These are phyloP conservation scores for Tinamus major DNA, from an alignment of 2,797 vertebrate genomes.

Conservation along the genomic window DNA sequence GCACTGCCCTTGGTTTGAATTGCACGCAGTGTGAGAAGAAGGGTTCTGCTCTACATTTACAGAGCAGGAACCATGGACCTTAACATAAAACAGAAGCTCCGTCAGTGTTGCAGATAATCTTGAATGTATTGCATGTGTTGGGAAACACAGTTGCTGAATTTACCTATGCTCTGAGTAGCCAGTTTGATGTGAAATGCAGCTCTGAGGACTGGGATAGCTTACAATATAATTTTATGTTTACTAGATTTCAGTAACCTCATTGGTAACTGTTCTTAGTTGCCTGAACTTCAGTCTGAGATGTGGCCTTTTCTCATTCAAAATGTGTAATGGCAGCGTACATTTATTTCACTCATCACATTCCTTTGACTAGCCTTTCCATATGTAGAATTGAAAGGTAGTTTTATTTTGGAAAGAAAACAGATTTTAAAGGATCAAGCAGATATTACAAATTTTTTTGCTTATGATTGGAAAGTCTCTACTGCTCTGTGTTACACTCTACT, in stretches of 20 bases:
- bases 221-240: not conserved
- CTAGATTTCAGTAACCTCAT: not conserved
- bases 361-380: not conserved
- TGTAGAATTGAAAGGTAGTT: not conserved
- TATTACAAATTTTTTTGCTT: not conserved
- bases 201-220: not conserved
- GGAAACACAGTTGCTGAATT: not conserved
- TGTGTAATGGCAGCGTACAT: not conserved
- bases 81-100: not conserved
- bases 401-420: not conserved
- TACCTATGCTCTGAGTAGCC: not conserved
- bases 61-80: not conserved
- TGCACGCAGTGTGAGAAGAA: not conserved
- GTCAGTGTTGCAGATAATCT: not conserved
- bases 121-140: not conserved
- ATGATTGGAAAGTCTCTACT: not conserved
- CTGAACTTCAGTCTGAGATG: not conserved
- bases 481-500: not conserved
- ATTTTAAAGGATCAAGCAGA: slow-evolving; percentile 8
- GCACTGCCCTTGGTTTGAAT: not conserved
- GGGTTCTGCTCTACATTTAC: not conserved
- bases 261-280: not conserved
- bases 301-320: not conserved
- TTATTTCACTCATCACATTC: not conserved
- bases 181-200: not conserved